A percentile compares a stretch with the other conserved stretches of the same genome.
Evolutionary conservation across 1,140 invertebrate genomes (phyloP).

Genomic region (Campodea augens): DNA sequence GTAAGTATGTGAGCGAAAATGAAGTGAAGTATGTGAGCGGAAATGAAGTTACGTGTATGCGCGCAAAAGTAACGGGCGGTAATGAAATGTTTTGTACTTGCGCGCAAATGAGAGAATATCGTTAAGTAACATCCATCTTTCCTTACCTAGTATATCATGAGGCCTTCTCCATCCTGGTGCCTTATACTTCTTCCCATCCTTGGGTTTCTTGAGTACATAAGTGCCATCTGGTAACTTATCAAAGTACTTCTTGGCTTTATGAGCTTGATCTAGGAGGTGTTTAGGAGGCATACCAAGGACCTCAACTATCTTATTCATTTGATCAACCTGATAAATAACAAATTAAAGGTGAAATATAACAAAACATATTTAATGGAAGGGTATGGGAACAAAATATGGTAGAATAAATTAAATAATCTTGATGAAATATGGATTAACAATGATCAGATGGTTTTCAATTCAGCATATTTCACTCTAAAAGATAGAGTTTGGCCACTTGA

Average conservation of each 20-base stretch:
- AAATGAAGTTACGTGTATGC: too few relatives aligned
- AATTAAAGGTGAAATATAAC: conserved; percentile 1
- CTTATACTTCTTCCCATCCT: conserved; percentile 83
- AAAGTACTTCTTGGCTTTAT: conserved; percentile 95
- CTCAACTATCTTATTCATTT: conserved; percentile 99
- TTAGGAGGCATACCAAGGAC: conserved; percentile 93
- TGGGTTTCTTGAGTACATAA: conserved; percentile 82
- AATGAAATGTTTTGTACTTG: too few relatives aligned
- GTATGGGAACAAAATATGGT: conserved; percentile 1
- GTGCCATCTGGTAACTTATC: conserved; percentile 76
- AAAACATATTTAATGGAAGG: too few relatives aligned
- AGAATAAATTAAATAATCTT: background rate
- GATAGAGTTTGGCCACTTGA: too few relatives aligned
- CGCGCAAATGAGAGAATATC: too few relatives aligned
- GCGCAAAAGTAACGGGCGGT: too few relatives aligned
- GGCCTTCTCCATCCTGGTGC: conserved; percentile 26
- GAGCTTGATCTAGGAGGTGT: conserved; percentile 81
- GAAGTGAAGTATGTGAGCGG: too few relatives aligned
- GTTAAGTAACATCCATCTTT: too few relatives aligned
- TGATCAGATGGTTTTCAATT: too few relatives aligned
- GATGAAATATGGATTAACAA: too few relatives aligned
- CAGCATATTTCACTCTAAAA: too few relatives aligned
- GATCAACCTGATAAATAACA: conserved; percentile 52
- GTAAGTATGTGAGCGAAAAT: too few relatives aligned
- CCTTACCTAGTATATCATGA: conserved; percentile 31